A percentile compares a stretch with the other conserved stretches of the same genome.
Conservation (phyloP, 2,797 vertebrate genomes). For the Lithobates sylvaticus region DNA sequence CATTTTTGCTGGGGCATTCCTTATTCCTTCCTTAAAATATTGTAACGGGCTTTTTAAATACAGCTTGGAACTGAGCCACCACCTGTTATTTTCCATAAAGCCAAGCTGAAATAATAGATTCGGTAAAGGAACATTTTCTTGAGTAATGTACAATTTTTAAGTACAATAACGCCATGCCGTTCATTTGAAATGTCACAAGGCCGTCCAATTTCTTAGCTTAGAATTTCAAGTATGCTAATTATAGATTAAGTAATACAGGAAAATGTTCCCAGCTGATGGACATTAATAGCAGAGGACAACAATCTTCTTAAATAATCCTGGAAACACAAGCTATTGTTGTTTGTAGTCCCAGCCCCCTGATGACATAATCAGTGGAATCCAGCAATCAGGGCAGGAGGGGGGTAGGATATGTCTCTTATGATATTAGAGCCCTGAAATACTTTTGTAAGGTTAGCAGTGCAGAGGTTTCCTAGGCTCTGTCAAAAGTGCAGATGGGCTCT, state of each 20-base stretch:
- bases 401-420: no score
- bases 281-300: constrained; percentile 9
- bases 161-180: background rate
- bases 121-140: background rate
- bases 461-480: no score
- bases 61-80: background rate
- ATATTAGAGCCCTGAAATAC: no score
- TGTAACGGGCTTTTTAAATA: background rate
- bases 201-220: background rate
- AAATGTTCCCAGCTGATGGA: constrained; percentile 40
- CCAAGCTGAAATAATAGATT: constrained; percentile 14
- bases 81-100: constrained; percentile 9
- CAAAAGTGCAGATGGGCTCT: no score
- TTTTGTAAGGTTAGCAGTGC: no score
- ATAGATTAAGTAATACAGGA: constrained; percentile 43
- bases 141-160: background rate
- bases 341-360: no score
- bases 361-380: no score
- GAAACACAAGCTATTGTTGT: no score
- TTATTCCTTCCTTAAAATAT: no score
- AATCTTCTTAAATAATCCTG: background rate
- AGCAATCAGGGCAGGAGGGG: no score
- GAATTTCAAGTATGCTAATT: constrained; percentile 56
- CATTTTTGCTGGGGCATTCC: no score
- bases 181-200: no score